Base-by-base conservation (phyloP, 2,888 invertebrate species). In the Drosophila incognita region DNA sequence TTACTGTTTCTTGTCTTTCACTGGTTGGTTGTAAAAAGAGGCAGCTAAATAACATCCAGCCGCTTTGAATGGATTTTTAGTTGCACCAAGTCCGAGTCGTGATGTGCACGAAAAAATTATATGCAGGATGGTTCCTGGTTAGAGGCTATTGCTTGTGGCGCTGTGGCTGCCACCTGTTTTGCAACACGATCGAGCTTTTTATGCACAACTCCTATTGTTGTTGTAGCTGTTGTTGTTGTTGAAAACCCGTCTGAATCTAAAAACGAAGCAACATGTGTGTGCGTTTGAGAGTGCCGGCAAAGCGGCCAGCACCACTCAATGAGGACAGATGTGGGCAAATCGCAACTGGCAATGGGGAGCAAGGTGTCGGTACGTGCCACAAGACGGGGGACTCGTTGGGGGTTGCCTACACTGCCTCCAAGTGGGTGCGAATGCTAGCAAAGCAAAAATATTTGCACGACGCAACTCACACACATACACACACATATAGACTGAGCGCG, bases 261-360 rank as follows among this genome's bases (percentile, higher is more conserved):
- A 83, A 89, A 36, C 77, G 88, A 86, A 82, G 90, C 88, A 86
- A 86, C 90, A 86, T 86, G 85, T 86, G 56, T 56, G 90, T 89
- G 86, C 74, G 79, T 87, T 76, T 79, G 70, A 87, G 74, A 86
- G 76, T 80, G 79, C 89, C 87, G 84, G 87, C 87, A 84, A 76
- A 76, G 56, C 74, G 69, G 77, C 80, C 73, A 81, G 74, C 89
- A 69, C 71, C 84, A 69, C 74, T 81, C 79, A 83, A 86, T 83
- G 79, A 74, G 76, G 74, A 85, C 86, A 85, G 74, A 83, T 83
- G 81, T 61, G 69, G 66, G 68, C 69, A 72, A 80, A 64, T 57
- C 71, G 80, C 62, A 72, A 48, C 58, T 57, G 70, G 59, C 73
- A 46, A 57, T 51, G 58, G 61, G 57, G 56, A 21, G 24, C 33